A percentile compares a stretch with the other conserved stretches of the same genome.
These are phyloP conservation scores for Puffinus mauretanicus DNA, from an alignment of 2,113 vertebrate species.

Conservation along the genomic window DNA sequence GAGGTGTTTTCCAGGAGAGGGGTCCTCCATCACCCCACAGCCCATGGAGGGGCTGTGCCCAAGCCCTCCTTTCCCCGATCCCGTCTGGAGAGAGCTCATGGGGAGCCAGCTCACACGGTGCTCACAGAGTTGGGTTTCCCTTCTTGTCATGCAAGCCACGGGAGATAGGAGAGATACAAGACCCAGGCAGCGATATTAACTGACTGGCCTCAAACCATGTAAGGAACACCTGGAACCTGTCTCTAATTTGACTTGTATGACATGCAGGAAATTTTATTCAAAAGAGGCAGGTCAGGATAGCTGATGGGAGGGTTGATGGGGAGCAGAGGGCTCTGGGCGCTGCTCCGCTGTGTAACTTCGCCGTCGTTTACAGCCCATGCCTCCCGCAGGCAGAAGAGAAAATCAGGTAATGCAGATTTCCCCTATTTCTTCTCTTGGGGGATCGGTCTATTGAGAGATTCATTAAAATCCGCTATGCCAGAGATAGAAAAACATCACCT, in stretches of 20 bases:
- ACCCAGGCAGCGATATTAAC: neutral
- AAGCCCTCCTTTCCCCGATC: neutral
- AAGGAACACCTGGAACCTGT: neutral
- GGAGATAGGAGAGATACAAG: neutral
- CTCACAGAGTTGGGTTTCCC: accelerated
- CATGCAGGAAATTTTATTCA: neutral
- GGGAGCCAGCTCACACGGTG: neutral
- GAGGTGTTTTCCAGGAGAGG: neutral
- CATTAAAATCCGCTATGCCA: neutral
- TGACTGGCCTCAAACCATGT: neutral
- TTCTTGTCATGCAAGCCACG: neutral
- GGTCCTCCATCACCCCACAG: neutral
- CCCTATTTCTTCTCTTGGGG: neutral
- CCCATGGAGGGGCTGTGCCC: neutral
- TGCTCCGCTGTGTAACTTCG: neutral
- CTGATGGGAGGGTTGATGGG: accelerated
- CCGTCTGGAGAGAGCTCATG: accelerated
- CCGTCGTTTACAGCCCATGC: accelerated
- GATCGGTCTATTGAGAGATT: neutral
- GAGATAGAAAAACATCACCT: neutral
- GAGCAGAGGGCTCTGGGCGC: neutral
- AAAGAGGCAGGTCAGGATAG: neutral
- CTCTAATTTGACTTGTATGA: neutral
- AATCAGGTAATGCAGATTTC: neutral
- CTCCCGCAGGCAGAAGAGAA: neutral